Evolutionary conservation across 1,140 invertebrate genomes (phyloP), one percentile per base, ranked within the genome.

Genomic region (Drosophila albomicans): DNA sequence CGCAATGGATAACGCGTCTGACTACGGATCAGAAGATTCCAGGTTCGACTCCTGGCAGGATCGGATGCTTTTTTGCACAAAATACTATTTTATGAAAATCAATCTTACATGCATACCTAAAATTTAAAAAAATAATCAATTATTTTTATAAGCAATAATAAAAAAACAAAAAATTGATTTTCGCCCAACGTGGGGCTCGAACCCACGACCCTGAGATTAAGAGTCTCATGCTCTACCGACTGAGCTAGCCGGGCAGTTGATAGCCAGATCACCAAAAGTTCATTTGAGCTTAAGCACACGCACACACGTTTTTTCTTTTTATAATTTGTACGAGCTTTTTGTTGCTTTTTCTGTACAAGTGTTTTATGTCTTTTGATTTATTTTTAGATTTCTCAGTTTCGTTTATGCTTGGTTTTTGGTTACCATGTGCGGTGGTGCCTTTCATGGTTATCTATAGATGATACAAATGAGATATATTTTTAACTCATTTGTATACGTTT

Each of bases 161-260:
- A 52, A 52, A 61, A 52, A 1, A 41, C 25, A 69, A 92, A 80
- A 80, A 81, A 93, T 91, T 91, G 75, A 3, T 28, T 52, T 89
- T 56, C 96, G 95, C 96, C 96, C 96, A 96, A 96, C 95, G 96
- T 96, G 96, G 96, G 96, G 96, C 96, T 96, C 96, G 96, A 96
- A 96, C 96, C 96, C 96, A 96, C 96, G 96, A 96, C 96, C 96
- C 96, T 96, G 96, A 96, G 96, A 96, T 97, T 97, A 97, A 96
- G 96, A 96, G 96, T 96, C 96, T 96, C 96, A 96, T 97, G 96
- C 96, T 97, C 96, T 96, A 96, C 96, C 96, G 96, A 97, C 95
- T 96, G 95, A 96, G 95, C 95, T 96, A 96, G 95, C 95, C 95
- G 95, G 95, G 95, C 95, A 75, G 45, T 73, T 82, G 51, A 0